These are phyloP conservation scores for Hyles lineata DNA, from an alignment of 2,888 invertebrate genomes.

Conservation along the genomic window DNA sequence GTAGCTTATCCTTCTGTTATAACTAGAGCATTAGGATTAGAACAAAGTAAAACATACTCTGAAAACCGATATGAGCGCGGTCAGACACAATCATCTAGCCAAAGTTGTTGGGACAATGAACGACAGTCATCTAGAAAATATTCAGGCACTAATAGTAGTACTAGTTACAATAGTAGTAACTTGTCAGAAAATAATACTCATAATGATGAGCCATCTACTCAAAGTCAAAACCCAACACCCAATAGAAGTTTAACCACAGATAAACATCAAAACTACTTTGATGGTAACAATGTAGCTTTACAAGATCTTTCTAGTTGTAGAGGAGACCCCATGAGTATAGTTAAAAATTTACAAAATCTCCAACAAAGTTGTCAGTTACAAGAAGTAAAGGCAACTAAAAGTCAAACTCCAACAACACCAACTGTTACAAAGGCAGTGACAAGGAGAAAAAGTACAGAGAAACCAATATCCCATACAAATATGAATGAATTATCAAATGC, in stretches of 20 bases:
- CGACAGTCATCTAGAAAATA: constrained; percentile 80
- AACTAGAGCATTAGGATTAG: constrained; percentile 88
- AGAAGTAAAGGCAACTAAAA: constrained; percentile 82
- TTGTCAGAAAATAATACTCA: constrained; percentile 80
- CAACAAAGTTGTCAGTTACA: constrained; percentile 86
- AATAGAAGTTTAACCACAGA: constrained; percentile 70
- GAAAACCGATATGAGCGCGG: constrained; percentile 84
- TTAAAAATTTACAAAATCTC: constrained; percentile 88
- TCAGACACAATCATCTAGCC: constrained; percentile 75
- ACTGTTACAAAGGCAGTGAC: constrained; percentile 62
- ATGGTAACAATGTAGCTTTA: constrained; percentile 85
- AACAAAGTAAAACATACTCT: constrained; percentile 83
- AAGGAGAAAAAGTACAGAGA: constrained; percentile 87
- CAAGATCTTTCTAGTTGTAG: constrained; percentile 90
- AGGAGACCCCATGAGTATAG: constrained; percentile 91
- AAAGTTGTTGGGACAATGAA: constrained; percentile 86
- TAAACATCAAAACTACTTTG: constrained; percentile 87
- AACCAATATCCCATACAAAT: constrained; percentile 70
- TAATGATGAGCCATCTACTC: constrained; percentile 71
- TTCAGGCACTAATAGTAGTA: constrained; percentile 72
- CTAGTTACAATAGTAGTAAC: constrained; percentile 66
- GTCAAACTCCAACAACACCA: constrained; percentile 60
- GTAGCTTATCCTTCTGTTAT: constrained; percentile 94
- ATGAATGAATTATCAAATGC: constrained; percentile 83
- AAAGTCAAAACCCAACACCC: constrained; percentile 75